Evolutionary conservation across 2,888 invertebrate species (phyloP), one percentile per base, ranked within the genome.

Genomic region (Cheilosia grossa): DNA sequence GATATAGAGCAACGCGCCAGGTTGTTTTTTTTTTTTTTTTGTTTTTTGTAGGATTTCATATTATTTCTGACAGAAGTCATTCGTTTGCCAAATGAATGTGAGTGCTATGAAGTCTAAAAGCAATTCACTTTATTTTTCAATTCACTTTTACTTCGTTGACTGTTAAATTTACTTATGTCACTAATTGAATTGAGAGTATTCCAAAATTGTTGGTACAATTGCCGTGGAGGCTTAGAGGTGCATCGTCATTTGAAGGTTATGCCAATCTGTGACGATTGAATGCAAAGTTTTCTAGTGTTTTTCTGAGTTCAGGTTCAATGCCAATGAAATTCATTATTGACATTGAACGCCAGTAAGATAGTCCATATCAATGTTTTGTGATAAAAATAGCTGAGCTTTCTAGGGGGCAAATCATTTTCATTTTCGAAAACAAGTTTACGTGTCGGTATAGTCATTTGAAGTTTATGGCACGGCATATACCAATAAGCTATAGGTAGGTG

Each of bases 271-370:
- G 44, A 44, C 44, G 19, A 19, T 17, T 17, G 19, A 9, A 47
- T n/a, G n/a, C n/a, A 44, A 44, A 44, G 24, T 19, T 33, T 15
- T 42, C 9, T 54, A 19, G 7, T 3, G 2, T 33, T 17, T 17
- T 42, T 21, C 4, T 19, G 54, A 40, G 81, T 81, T 81, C 82
- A 72, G 44, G 73, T 82, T 82, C 82, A 83, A 69, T 79, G 82
- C 17, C 67, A 83, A 58, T 3, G 9, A 49, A 49, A 37, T 44
- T 56, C 54, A 21, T 30, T 58, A 63, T 79, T 82, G 79, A 79
- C 82, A 78, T 78, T 83, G 79, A 74, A 69, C 74, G 37, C 21
- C 1, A 40, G 44, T 78, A 49, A 70, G 44, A 64, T 70, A 56
- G 58, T 64, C 24, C 47, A 42, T 42, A 73, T 70, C 21, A 37